These are phyloP conservation scores for Muschampia plurimacula DNA, from an alignment of 2,888 invertebrate genomes.

Conservation along the genomic window DNA sequence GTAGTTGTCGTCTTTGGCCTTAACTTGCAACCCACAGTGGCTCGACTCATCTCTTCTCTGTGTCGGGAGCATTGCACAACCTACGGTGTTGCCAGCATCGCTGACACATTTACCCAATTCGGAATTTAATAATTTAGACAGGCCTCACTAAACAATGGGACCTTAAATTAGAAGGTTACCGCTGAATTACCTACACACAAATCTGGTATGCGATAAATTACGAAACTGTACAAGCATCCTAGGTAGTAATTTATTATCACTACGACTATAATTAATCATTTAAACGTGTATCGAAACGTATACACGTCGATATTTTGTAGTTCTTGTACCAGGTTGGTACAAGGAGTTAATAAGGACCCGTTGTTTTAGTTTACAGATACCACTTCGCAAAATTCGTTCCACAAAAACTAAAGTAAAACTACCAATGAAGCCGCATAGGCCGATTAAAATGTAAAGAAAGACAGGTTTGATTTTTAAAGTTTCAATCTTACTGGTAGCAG, in stretches of 20 bases:
- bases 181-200: slow-evolving; percentile 36
- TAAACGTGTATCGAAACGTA: slow-evolving; percentile 10
- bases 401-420: not conserved
- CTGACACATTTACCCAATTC: slow-evolving; percentile 77
- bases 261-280: slow-evolving; percentile 29
- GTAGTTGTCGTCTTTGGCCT: slow-evolving; percentile 76
- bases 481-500: not conserved
- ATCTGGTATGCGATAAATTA: slow-evolving; percentile 39
- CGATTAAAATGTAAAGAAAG: not conserved
- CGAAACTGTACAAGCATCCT: slow-evolving; percentile 36
- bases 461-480: not conserved
- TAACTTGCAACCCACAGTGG: slow-evolving; percentile 73
- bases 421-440: not conserved
- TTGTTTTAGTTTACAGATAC: not conserved
- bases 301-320: not conserved
- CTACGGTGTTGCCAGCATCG: slow-evolving; percentile 54
- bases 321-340: not conserved
- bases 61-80: slow-evolving; percentile 62
- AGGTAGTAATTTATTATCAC: slow-evolving; percentile 33
- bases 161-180: slow-evolving; percentile 67
- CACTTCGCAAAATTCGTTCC: too few species aligned
- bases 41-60: slow-evolving; percentile 45
- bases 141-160: slow-evolving; percentile 72
- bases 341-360: not conserved
- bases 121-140: slow-evolving; percentile 70